Base-by-base conservation (phyloP, 2,888 invertebrate species). In the Dione juno region DNA sequence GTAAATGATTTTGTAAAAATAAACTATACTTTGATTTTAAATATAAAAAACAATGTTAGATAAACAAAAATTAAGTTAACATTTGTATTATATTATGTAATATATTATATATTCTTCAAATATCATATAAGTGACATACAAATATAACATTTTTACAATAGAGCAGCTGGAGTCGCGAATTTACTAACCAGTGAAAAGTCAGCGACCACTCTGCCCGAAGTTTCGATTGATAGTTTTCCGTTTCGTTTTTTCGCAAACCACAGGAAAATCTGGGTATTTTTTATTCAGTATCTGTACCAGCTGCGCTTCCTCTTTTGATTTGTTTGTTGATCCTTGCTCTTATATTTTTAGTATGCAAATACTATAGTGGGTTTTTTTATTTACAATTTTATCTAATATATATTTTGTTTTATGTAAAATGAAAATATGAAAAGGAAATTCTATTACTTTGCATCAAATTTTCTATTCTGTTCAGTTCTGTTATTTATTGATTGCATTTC, bases 171-270 rank as follows among this genome's bases (percentile, higher is more conserved):
- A 50, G 52, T 52, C 64, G 61, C 45, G 45, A 64, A 59, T 73
- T 67, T 84, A 87, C 84, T 87, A 87, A 85, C 85, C 83, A 77
- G 61, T 84, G 84, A 86, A 87, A 87, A 87, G 84, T 84, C 84
- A 79, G 79, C 78, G 67, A 72, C 74, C 71, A 58, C 72, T 63
- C 76, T 69, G 77, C 78, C 67, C 70, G 79, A 78, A 76, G 76
- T 78, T 75, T 79, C 81, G 80, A 81, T 84, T 84, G 84, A 85
- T 85, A 84, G 81, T 84, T 87, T 86, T 80, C 77, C 74, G 59
- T 75, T 75, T 72, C 72, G 77, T 74, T 77, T 81, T 85, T 87
- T 84, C 81, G 77, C 78, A 78, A 82, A 85, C 87, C 88, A 81
- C 87, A 83, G 79, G 78, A 81, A 88, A 87, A 84, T 84, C 80